Evolutionary conservation across 2,888 invertebrate genomes (phyloP).

Genomic region (Caenorhabditis sp.): DNA sequence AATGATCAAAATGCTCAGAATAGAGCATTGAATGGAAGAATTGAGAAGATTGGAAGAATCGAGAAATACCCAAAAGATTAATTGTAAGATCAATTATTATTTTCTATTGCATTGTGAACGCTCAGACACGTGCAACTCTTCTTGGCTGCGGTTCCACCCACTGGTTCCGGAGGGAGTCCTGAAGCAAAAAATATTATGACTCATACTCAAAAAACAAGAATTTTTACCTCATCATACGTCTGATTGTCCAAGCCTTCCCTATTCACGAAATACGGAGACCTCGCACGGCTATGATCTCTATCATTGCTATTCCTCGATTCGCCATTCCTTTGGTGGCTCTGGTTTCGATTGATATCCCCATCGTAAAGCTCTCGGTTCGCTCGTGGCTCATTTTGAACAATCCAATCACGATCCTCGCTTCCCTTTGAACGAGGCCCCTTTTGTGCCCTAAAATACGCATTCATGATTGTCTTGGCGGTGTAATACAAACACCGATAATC

Average conservation of each 20-base stretch:
- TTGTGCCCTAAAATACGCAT: conserved; percentile 35
- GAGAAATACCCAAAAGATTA: conserved; percentile 32
- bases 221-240: conserved; percentile 52
- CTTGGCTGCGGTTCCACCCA: conserved; percentile 66
- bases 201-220: neutral
- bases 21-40: conserved; percentile 24
- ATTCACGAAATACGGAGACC: conserved; percentile 41
- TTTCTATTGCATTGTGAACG: too few species aligned
- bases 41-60: conserved; percentile 14
- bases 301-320: conserved; percentile 9
- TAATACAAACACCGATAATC: conserved; percentile 52
- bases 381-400: conserved; percentile 40
- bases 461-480: conserved; percentile 33
- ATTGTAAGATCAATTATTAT: neutral
- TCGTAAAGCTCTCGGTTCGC: conserved; percentile 55
- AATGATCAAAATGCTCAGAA: too few species aligned
- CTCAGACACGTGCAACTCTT: conserved; percentile 64
- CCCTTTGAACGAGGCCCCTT: conserved; percentile 15
- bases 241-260: conserved; percentile 57
- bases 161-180: conserved; percentile 63
- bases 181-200: conserved; percentile 28
- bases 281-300: conserved; percentile 12
- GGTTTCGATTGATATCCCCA: conserved; percentile 38
- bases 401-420: conserved; percentile 52
- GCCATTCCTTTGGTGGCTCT: conserved; percentile 12